Percentiles rank a stretch among this genome's conserved stretches.
Conservation (phyloP, 2,113 vertebrate species). For the Tragelaphus scriptus region DNA sequence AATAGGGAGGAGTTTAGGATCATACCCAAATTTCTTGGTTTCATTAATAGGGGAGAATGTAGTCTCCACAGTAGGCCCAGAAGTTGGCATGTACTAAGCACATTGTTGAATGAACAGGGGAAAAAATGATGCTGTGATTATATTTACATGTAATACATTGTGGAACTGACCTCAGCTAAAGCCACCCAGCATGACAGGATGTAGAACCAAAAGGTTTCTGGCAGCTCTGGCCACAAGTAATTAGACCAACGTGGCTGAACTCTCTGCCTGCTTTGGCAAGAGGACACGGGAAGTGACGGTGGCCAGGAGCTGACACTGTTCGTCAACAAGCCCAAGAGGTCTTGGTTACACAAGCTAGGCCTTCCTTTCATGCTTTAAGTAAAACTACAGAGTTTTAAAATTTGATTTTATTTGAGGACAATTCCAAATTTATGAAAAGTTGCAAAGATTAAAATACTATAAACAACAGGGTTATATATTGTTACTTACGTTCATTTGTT, state of each 20-base stretch:
- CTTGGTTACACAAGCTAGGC: neutral
- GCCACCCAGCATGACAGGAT: neutral
- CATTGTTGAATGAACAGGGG: neutral
- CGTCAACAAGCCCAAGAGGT: neutral
- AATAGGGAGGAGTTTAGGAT: neutral
- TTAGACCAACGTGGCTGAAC: neutral
- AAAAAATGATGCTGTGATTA: neutral
- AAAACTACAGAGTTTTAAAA: neutral
- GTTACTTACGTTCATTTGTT: neutral
- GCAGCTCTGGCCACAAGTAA: neutral
- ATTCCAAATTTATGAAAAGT: neutral
- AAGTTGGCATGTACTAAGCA: neutral
- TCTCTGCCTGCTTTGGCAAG: neutral
- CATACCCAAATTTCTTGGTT: neutral
- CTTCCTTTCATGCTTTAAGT: neutral
- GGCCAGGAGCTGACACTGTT: neutral
- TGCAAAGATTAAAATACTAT: neutral
- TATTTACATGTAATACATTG: neutral
- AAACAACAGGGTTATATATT: neutral
- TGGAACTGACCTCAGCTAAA: conserved; percentile 16
- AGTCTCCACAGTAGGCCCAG: neutral
- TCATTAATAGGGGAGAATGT: neutral
- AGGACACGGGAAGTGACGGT: neutral
- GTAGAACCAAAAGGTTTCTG: conserved; percentile 18
- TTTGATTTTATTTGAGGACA: neutral